These are phyloP conservation scores for Enteromius radiatus DNA, from an alignment of 2,797 vertebrate genomes.

Conservation along the genomic window DNA sequence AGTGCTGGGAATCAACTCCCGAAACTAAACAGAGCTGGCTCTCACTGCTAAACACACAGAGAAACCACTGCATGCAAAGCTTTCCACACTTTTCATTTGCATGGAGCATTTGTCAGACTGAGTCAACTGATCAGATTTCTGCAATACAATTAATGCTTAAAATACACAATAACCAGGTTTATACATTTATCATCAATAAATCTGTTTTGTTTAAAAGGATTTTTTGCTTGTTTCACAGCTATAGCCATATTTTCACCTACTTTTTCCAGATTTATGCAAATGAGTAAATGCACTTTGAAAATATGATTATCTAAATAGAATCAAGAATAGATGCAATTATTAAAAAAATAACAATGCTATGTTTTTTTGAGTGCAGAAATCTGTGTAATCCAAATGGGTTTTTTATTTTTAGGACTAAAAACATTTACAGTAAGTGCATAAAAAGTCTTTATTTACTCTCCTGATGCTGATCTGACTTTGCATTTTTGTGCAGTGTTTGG, in stretches of 20 bases:
- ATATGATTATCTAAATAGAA: neutral
- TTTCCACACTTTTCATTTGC: neutral
- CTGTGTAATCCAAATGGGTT: neutral
- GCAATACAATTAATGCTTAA: neutral
- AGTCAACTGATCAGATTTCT: neutral
- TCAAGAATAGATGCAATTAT: neutral
- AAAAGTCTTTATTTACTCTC: neutral
- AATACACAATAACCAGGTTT: neutral
- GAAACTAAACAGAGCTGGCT: slow-evolving; percentile 1
- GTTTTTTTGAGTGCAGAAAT: too few species aligned
- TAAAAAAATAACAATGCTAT: neutral
- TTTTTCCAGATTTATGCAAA: neutral
- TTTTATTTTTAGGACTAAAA: neutral
- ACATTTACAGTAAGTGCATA: neutral
- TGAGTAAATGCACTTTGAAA: neutral
- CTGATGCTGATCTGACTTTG: neutral
- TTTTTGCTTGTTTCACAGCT: neutral
- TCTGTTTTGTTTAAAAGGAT: neutral
- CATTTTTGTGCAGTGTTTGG: too few species aligned
- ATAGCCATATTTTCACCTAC: neutral
- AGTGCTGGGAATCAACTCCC: slow-evolving; percentile 3
- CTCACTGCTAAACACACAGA: neutral
- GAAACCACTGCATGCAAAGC: neutral
- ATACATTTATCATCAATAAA: neutral
- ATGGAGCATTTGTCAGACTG: too few species aligned